These are phyloP conservation scores for Dendrolimus houi DNA, from an alignment of 2,888 invertebrate genomes.

Conservation along the genomic window DNA sequence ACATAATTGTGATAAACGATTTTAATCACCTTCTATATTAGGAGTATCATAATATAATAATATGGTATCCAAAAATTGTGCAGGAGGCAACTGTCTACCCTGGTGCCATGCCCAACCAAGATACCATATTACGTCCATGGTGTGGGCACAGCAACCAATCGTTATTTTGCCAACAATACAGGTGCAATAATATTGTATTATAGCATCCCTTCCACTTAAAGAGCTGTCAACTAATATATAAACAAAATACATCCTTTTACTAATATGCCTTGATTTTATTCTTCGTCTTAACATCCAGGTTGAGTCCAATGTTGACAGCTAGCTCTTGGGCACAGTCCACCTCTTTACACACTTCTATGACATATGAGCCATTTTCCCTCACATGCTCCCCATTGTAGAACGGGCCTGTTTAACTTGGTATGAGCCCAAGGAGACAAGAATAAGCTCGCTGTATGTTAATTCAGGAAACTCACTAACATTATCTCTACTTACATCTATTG, in stretches of 20 bases:
- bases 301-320: conserved; percentile 2
- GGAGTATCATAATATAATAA: not conserved
- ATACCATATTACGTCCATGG: conserved; percentile 11
- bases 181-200: conserved; percentile 9
- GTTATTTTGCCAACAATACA: conserved; percentile 9
- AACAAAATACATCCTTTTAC: conserved; percentile 10
- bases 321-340: too few relatives aligned
- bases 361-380: conserved; percentile 7
- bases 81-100: not conserved
- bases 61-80: not conserved
- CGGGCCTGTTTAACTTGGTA: conserved; percentile 10
- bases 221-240: conserved; percentile 11
- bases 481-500: conserved; percentile 3
- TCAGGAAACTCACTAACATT: conserved; percentile 2
- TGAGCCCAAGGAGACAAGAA: conserved; percentile 8
- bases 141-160: conserved; percentile 12
- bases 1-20: too few relatives aligned
- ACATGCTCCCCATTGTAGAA: conserved; percentile 11
- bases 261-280: conserved; percentile 11
- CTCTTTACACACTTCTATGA: conserved; percentile 9
- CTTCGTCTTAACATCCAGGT: conserved; percentile 9
- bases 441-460: conserved; percentile 2
- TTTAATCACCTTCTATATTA: too few relatives aligned
- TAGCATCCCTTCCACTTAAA: conserved; percentile 7
- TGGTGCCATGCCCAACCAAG: conserved; percentile 9